phyloP scores from a whole-genome alignment of 2,113 vertebrate species.

The Nothoprocta pentlandii region DNA sequence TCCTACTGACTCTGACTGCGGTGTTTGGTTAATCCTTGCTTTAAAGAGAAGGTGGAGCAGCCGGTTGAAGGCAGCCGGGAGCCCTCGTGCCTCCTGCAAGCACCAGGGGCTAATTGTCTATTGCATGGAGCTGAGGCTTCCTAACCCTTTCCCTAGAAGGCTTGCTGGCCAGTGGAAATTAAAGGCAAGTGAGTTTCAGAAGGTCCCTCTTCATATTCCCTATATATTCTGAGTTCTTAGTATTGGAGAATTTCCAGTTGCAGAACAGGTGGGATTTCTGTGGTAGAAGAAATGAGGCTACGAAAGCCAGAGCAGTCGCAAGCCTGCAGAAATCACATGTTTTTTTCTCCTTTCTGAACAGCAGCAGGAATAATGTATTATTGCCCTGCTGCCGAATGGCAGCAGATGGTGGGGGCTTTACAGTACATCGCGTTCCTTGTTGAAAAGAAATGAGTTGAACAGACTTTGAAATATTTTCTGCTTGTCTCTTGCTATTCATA shows the following conservation, averaged over 20 bases:
- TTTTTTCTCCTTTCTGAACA: slow-evolving; percentile 12
- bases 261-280: slow-evolving; percentile 8
- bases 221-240: neutral
- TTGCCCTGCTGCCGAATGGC: neutral
- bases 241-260: neutral
- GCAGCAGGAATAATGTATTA: slow-evolving; percentile 23
- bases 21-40: neutral
- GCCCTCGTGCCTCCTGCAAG: neutral
- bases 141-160: neutral
- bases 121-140: neutral
- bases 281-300: neutral
- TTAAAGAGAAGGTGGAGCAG: neutral
- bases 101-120: neutral
- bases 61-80: neutral
- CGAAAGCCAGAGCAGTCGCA: neutral
- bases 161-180: neutral
- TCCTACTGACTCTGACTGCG: neutral
- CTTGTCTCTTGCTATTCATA: slow-evolving; percentile 32
- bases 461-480: slow-evolving; percentile 31
- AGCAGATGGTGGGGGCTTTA: slow-evolving; percentile 32
- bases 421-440: neutral
- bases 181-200: neutral
- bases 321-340: neutral
- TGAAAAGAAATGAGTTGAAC: slow-evolving; percentile 15
- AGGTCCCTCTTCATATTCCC: neutral